Evolutionary conservation across 2,113 vertebrate genomes (phyloP).

Genomic region (Marmota flaviventris): DNA sequence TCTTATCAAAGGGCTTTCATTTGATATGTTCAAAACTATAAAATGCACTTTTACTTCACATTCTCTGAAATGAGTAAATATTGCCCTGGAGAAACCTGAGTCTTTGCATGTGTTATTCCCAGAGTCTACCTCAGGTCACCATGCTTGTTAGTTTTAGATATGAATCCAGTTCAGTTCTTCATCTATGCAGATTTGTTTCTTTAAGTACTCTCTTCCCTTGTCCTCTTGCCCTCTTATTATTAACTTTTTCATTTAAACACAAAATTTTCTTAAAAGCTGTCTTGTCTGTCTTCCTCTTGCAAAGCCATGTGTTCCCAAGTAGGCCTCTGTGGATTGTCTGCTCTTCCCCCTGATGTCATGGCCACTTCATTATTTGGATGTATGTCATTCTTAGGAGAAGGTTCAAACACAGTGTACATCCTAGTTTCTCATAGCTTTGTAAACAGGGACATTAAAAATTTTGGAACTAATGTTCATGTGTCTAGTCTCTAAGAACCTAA

Average conservation of each 20-base stretch:
- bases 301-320: background rate
- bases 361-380: background rate
- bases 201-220: background rate
- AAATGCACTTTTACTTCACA: constrained; percentile 31
- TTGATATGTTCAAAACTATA: constrained; percentile 1
- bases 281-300: background rate
- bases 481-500: background rate
- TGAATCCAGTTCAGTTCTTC: background rate
- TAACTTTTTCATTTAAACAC: background rate
- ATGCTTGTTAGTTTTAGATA: background rate
- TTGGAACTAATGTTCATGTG: background rate
- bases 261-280: background rate
- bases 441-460: background rate
- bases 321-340: background rate
- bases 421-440: background rate
- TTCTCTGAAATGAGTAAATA: background rate
- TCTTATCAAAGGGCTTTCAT: background rate
- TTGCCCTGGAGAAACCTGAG: constrained; percentile 29
- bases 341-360: background rate
- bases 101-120: background rate
- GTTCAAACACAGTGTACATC: background rate
- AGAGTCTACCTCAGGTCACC: constrained; percentile 53
- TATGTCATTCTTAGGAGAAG: background rate
- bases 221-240: background rate
- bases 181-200: background rate